A percentile compares a stretch with the other conserved stretches of the same genome.
These are phyloP conservation scores for Oceanites oceanicus DNA, from an alignment of 2,113 vertebrate species.

Conservation along the genomic window DNA sequence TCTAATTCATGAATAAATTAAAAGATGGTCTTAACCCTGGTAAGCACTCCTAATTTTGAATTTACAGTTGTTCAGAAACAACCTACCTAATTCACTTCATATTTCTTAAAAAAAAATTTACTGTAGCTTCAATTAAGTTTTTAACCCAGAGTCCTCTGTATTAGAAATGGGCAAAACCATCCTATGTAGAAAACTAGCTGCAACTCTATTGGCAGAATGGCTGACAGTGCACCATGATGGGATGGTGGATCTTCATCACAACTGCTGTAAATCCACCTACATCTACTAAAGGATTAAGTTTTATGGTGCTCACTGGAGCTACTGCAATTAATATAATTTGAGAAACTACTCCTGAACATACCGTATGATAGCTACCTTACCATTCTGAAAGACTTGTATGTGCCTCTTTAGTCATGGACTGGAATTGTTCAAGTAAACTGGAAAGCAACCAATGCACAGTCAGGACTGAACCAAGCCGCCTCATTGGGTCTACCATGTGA, in stretches of 20 bases:
- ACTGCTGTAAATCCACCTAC: neutral
- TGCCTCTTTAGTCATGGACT: slow-evolving; percentile 51
- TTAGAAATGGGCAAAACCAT: neutral
- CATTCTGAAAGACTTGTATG: slow-evolving; percentile 40
- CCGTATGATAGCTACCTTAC: slow-evolving; percentile 61
- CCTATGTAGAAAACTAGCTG: neutral
- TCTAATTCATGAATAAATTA: neutral
- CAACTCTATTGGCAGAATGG: neutral
- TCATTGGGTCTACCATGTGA: slow-evolving; percentile 44
- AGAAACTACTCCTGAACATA: neutral
- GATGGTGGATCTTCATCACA: neutral
- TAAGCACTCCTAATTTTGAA: neutral
- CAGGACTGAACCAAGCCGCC: slow-evolving; percentile 48
- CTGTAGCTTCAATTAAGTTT: neutral
- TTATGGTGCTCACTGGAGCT: neutral
- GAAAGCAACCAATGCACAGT: slow-evolving; percentile 67
- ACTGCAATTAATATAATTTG: neutral
- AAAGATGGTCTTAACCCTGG: neutral
- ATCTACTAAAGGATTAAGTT: neutral
- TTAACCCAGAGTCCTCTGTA: neutral
- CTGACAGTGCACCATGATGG: neutral
- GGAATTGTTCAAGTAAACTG: slow-evolving; percentile 71
- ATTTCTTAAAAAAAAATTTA: neutral
- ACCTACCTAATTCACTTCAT: neutral
- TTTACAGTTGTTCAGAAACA: neutral